Conservation (phyloP, 1,140 invertebrate species). For the Coptotermes formosanus region DNA sequence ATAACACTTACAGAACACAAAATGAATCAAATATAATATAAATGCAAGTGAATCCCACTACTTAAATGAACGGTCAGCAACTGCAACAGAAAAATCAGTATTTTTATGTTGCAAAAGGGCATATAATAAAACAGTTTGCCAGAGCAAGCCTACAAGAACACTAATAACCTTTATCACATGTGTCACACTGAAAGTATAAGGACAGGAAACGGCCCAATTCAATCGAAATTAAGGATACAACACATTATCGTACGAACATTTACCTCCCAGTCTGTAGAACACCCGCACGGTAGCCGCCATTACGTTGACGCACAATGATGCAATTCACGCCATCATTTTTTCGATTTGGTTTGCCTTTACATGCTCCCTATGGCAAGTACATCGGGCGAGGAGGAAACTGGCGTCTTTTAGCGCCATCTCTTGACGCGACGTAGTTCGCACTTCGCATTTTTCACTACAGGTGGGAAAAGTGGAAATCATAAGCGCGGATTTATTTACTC, state of each 20-base stretch:
- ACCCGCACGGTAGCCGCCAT: slow-evolving; percentile 27
- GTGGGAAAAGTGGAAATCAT: too few species aligned
- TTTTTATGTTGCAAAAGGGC: background rate
- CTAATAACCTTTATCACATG: background rate
- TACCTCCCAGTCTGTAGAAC: slow-evolving; percentile 28
- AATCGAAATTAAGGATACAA: background rate
- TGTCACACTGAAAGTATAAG: background rate
- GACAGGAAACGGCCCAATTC: background rate
- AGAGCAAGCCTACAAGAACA: background rate
- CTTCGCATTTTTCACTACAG: too few species aligned
- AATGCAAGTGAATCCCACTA: too few species aligned
- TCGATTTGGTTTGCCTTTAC: background rate
- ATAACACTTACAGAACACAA: too few species aligned
- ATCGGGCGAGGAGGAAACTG: too few species aligned
- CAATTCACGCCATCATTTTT: background rate
- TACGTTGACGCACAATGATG: background rate
- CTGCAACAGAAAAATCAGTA: too few species aligned
- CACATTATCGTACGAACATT: background rate
- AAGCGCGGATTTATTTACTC: too few species aligned
- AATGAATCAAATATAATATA: too few species aligned
- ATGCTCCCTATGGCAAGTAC: too few species aligned
- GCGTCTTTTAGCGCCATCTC: too few species aligned
- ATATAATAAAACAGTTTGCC: background rate
- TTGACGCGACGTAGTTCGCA: too few species aligned
- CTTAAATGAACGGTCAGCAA: too few species aligned